A percentile compares a stretch with the other conserved stretches of the same genome.
These are phyloP conservation scores for Cygnus buccinator DNA, from an alignment of 2,113 vertebrate genomes.

Conservation along the genomic window DNA sequence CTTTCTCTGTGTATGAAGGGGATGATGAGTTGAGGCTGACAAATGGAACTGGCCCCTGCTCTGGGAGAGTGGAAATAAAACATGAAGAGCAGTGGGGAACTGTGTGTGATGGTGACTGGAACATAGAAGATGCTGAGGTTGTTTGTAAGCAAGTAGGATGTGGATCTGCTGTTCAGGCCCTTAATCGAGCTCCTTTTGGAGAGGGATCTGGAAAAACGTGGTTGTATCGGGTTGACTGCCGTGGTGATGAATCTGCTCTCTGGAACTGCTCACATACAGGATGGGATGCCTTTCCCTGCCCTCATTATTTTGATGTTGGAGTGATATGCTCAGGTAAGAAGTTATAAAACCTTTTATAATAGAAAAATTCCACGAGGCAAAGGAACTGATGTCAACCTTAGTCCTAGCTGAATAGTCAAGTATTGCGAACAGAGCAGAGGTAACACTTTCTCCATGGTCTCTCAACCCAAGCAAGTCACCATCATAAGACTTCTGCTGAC, in stretches of 20 bases:
- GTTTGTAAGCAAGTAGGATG: conserved; percentile 72
- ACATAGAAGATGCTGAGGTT: conserved; percentile 65
- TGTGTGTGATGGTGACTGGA: conserved; percentile 76
- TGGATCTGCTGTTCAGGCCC: conserved; percentile 66
- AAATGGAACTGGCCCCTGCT: conserved; percentile 41
- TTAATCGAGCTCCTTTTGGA: conserved; percentile 62
- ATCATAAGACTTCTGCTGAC: not conserved
- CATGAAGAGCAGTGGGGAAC: conserved; percentile 76
- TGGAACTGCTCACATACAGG: conserved; percentile 70
- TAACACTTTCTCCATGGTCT: not conserved
- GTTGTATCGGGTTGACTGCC: conserved; percentile 69
- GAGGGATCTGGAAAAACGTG: conserved; percentile 75
- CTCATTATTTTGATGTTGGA: conserved; percentile 68
- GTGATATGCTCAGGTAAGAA: conserved; percentile 78
- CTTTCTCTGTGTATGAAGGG: conserved; percentile 27
- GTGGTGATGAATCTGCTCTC: conserved; percentile 68
- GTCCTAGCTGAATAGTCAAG: not conserved
- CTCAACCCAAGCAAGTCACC: not conserved
- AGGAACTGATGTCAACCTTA: not conserved
- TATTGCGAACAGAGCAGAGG: not conserved
- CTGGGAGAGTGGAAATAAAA: conserved; percentile 75
- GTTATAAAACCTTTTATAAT: not conserved
- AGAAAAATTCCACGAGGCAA: not conserved
- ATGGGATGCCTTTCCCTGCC: conserved; percentile 71
- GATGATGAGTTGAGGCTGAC: conserved; percentile 64